Conservation (phyloP, 1,140 invertebrate species). For the Diorhabda elongata region DNA sequence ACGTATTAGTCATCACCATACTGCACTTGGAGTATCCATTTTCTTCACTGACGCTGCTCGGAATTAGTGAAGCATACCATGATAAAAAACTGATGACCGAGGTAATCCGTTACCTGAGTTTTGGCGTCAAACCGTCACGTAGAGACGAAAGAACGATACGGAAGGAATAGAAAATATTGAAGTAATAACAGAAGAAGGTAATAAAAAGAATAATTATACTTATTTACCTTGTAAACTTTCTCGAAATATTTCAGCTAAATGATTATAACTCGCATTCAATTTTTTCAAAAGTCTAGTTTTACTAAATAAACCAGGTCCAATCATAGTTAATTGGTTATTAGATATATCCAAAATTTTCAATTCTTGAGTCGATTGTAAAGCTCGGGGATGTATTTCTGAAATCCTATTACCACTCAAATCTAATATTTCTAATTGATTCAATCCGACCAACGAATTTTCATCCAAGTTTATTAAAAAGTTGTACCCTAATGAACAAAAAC, state of each 20-base stretch:
- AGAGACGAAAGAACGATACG: too few species aligned
- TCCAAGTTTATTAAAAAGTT: slow-evolving; percentile 71
- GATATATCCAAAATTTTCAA: slow-evolving; percentile 68
- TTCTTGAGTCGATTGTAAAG: slow-evolving; percentile 59
- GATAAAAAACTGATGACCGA: too few species aligned
- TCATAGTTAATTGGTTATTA: slow-evolving; percentile 69
- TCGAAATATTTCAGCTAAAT: slow-evolving; percentile 53
- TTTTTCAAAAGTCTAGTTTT: slow-evolving; percentile 60
- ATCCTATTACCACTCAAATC: slow-evolving; percentile 74
- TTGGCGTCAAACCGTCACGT: too few species aligned
- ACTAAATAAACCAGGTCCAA: slow-evolving; percentile 64
- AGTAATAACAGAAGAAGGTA: too few species aligned
- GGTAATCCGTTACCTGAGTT: too few species aligned
- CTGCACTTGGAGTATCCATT: too few species aligned
- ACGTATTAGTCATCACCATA: too few species aligned
- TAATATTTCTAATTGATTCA: slow-evolving; percentile 68
- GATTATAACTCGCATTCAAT: slow-evolving; percentile 74
- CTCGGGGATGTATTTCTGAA: slow-evolving; percentile 59
- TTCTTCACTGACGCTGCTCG: too few species aligned
- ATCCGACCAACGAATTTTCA: slow-evolving; percentile 63
- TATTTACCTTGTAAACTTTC: not conserved
- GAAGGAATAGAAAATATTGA: too few species aligned
- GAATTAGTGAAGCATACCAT: too few species aligned
- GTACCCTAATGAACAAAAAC: slow-evolving; percentile 4
- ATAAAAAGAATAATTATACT: too few species aligned